Base-by-base conservation (phyloP, 1,140 invertebrate species). In the Plectus sambesii region DNA sequence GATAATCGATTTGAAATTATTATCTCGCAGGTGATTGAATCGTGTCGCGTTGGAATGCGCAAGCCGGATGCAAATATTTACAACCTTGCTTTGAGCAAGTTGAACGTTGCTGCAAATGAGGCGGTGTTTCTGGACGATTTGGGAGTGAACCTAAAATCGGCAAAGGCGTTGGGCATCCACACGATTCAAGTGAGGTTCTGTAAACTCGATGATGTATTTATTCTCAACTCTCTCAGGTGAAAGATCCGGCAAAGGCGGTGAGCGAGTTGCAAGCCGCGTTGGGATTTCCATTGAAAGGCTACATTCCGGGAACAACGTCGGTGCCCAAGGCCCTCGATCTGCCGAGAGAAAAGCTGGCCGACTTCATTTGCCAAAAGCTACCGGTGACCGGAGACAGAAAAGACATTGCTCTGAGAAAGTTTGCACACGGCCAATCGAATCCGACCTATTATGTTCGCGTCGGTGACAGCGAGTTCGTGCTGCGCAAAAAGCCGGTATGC, bases 401-500 rank as follows among this genome's bases (percentile, higher is more conserved):
- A 42, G 33, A 54, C 20, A 35, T 59, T 25, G 38, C 50, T 25
- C 49, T 74, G 4, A 33, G 63, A 24, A 63, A 60, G 43, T 74
- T 70, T 56, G 54, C 63, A 38, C 71, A 74, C 61, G 73, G 73
- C 5, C 72, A 74, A 56, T 74, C 73, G 1, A 74, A 74, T 48
- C 73, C 73, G n/a, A 74, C 73, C 0, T 74, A 73, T 47, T 72
- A 68, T 46, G 53, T 74, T 4, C 49, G 52, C 26, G 69, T 69
- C 54, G 71, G 49, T n/a, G 66, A 62, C 9, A 60, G 59, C 45
- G 57, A 72, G 40, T 50, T 74, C 26, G 73, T 74, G 12, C 60
- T 74, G 0, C 54, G 73, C n/a, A 74, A 74, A 49, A 74, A 74
- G 58, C 73, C 73, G 24, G 72, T 74, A 55, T 59, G 63, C 62